Conservation (phyloP, 2,797 vertebrate species). For the Malurus leucopterus region DNA sequence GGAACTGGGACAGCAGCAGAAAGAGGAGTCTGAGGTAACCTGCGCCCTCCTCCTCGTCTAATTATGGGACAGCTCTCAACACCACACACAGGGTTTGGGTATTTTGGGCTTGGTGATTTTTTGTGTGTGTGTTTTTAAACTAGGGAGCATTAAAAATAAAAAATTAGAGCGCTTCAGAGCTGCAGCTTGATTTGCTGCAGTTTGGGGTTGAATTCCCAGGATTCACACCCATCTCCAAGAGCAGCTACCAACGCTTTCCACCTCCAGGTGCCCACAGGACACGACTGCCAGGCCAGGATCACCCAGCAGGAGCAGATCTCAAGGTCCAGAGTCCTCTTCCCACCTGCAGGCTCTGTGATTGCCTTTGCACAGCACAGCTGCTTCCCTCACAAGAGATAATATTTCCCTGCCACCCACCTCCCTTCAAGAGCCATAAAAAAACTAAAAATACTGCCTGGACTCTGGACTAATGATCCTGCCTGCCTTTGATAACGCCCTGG, state of each 20-base stretch:
- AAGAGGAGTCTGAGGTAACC: not conserved
- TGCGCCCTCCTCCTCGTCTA: constrained; percentile 8
- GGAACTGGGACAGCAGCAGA: not conserved
- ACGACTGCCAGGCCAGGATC: not conserved
- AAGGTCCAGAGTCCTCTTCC: not conserved
- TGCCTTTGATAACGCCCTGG: not conserved
- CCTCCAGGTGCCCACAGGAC: not conserved
- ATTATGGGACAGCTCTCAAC: not conserved
- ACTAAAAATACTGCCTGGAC: not conserved
- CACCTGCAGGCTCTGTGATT: not conserved
- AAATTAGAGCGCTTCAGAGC: not conserved
- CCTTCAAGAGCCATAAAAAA: not conserved
- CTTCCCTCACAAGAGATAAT: not conserved
- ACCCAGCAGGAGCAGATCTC: not conserved
- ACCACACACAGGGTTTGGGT: not conserved
- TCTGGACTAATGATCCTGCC: not conserved
- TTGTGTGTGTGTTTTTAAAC: not conserved
- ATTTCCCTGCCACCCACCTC: not conserved
- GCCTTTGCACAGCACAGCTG: not conserved
- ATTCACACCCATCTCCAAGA: not conserved
- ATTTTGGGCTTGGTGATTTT: not conserved
- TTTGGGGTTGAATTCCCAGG: not conserved
- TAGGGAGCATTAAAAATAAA: not conserved
- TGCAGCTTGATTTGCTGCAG: not conserved
- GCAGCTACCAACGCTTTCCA: not conserved